Evolutionary conservation across 2,888 invertebrate genomes (phyloP).

Genomic region (Andricus quercusramuli): DNA sequence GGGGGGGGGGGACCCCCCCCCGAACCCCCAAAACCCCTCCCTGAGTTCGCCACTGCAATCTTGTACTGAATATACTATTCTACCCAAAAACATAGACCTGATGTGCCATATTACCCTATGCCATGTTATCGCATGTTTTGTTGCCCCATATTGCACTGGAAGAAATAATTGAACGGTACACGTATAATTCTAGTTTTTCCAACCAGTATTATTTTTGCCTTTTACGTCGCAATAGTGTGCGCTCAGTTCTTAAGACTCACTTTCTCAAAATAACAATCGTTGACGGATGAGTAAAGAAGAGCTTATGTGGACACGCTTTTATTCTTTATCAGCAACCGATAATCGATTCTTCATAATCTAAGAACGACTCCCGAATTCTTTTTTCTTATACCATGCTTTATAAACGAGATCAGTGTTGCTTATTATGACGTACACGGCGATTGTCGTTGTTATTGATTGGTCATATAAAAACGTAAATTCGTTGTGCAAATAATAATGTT

Average conservation of each 20-base stretch:
- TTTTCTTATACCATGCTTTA: background rate
- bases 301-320: background rate
- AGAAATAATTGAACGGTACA: no score
- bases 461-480: background rate
- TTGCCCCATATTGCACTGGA: no score
- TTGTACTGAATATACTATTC: no score
- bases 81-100: no score
- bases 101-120: no score
- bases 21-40: no score
- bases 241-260: background rate
- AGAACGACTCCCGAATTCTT: background rate
- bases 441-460: background rate
- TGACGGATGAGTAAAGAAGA: background rate
- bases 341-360: conserved; percentile 19
- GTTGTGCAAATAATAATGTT: no score
- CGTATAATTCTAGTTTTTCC: no score
- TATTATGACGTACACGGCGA: background rate
- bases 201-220: background rate
- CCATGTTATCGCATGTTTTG: no score
- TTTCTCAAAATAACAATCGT: background rate
- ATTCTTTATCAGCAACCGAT: conserved; percentile 24
- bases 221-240: background rate
- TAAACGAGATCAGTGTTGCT: conserved; percentile 3
- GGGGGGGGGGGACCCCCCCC: no score
- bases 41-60: no score